Conservation (phyloP, 2,113 vertebrate species). For the Vimba vimba region DNA sequence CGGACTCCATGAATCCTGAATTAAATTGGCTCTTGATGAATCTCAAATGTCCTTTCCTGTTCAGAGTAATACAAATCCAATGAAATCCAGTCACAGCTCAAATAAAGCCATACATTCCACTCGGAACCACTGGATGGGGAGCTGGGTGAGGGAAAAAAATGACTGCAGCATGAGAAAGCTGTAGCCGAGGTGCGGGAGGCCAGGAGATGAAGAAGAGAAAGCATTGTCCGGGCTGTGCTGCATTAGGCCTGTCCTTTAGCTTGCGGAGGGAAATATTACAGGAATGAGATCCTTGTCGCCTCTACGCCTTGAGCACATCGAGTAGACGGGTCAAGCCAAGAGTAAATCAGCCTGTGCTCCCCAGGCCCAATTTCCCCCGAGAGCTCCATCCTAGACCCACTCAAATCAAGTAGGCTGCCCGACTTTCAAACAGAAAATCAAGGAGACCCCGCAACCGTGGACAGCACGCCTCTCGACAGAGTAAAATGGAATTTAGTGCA, state of each 20-base stretch:
- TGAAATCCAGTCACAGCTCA: constrained; percentile 71
- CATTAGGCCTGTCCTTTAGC: constrained; percentile 74
- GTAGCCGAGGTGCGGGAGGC: constrained; percentile 52
- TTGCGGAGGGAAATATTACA: constrained; percentile 74
- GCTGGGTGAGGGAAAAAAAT: constrained; percentile 74
- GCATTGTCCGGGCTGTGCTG: constrained; percentile 62
- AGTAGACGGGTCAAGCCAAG: constrained; percentile 69
- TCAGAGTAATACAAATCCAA: constrained; percentile 79
- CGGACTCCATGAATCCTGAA: constrained; percentile 77
- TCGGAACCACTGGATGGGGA: constrained; percentile 65
- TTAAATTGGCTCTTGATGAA: constrained; percentile 81
- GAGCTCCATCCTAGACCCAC: constrained; percentile 68
- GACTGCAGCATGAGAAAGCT: constrained; percentile 70
- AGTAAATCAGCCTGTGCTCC: constrained; percentile 75
- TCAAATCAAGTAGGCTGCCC: constrained; percentile 64
- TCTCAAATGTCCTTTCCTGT: constrained; percentile 73
- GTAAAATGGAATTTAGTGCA: constrained; percentile 39
- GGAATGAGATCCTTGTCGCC: constrained; percentile 69
- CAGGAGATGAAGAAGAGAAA: constrained; percentile 65
- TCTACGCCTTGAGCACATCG: constrained; percentile 73
- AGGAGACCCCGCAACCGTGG: constrained; percentile 22
- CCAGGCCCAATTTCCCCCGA: constrained; percentile 73
- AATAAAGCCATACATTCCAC: constrained; percentile 79
- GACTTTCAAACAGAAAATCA: constrained; percentile 55
- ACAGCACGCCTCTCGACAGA: constrained; percentile 34